Base-by-base conservation (phyloP, 2,797 vertebrate genomes). In the Pachyuromys duprasi region DNA sequence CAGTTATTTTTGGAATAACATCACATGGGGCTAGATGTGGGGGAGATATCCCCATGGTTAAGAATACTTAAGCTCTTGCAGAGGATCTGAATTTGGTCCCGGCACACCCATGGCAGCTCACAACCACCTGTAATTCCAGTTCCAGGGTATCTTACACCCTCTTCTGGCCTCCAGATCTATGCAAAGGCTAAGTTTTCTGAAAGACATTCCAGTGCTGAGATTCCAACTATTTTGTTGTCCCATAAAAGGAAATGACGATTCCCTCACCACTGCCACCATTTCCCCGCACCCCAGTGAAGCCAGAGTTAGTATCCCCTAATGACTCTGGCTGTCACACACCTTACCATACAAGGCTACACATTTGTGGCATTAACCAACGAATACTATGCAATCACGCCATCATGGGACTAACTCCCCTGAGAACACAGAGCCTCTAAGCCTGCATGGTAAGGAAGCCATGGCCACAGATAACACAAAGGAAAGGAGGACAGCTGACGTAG, bases 181-280 rank as follows among this genome's bases (percentile, higher is more conserved):
- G 36, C 15, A 82, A 11, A 49, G 49, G 49, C 74, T 65, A 26
- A 9, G 1, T 53, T 69, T 84, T 79, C 86, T 92, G 72, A 78
- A 90, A 90, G 89, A 88, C 93, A 95, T 86, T 92, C 75, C 86
- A 62, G 0, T 3, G 36, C 31, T 17, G 20, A 76, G 36, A 49
- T 49, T 49, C 33, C 57, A 70, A 18, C 72, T n/a, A 53, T 9
- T 4, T 39, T 33, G 62, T 53, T 75, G 13, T 2, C 8, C 75
- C 33, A 18, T 5, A 22, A 26, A 88, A 42, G 65, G 75, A 89
- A 91, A 45, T 22, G 7, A 75, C 31, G 55, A n/a, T 75, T 33
- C 78, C 67, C n/a, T 89, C 76, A 33, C 33, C 49, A 18, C 42
- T 67, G 42, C 76, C 36, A 75, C 17, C 39, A 14, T n/a, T 12